Evolutionary conservation across 2,113 vertebrate species (phyloP).

Genomic region (Corythoichthys haematopterus): DNA sequence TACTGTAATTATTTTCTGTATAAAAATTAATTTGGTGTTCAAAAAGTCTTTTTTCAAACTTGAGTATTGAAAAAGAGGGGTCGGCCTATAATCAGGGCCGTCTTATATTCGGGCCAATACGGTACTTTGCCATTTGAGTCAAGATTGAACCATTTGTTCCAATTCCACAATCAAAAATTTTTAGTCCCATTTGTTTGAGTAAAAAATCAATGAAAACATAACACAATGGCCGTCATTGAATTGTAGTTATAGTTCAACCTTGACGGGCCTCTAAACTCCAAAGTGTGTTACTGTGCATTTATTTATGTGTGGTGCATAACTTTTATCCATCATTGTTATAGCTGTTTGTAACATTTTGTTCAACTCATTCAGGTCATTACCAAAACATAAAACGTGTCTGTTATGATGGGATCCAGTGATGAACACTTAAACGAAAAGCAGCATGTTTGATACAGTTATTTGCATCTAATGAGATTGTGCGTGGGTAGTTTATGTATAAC

Average conservation of each 20-base stretch:
- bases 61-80: no score
- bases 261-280: not conserved
- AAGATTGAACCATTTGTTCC: not conserved
- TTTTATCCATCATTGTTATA: no score
- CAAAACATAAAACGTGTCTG: not conserved
- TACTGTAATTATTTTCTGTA: no score
- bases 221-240: not conserved
- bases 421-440: slow-evolving; percentile 3
- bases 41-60: no score
- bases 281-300: not conserved
- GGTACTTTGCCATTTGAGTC: not conserved
- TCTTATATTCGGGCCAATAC: no score
- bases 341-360: not conserved
- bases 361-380: not conserved
- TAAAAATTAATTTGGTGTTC: no score
- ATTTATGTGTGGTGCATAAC: not conserved
- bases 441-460: not conserved
- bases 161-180: not conserved
- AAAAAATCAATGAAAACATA: not conserved
- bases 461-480: not conserved
- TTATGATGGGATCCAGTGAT: not conserved
- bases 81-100: no score
- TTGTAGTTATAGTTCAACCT: slow-evolving; percentile 13
- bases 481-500: slow-evolving; percentile 1
- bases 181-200: not conserved